Percentiles rank a stretch among this genome's conserved stretches.
These are phyloP conservation scores for Drosophila sordidapex DNA, from an alignment of 2,888 invertebrate species.

Conservation along the genomic window DNA sequence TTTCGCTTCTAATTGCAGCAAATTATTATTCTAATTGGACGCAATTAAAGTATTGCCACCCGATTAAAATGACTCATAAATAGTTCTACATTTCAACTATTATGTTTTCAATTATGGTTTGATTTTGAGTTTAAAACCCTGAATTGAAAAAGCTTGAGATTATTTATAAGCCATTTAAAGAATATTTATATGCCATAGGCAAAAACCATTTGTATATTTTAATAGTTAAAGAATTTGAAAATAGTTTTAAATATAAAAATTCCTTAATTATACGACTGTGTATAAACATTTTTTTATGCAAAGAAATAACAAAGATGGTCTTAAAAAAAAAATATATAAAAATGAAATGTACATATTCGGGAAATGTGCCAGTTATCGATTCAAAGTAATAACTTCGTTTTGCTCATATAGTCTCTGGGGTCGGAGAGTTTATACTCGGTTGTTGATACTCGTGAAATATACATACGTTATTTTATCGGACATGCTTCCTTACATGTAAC, in stretches of 20 bases:
- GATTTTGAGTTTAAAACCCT: background rate
- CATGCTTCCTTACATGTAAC: no score
- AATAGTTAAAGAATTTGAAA: no score
- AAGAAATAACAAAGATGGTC: no score
- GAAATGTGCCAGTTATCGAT: no score
- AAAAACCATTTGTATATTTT: background rate
- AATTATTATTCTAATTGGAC: constrained; percentile 51
- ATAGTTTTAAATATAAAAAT: no score
- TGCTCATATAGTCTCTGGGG: no score
- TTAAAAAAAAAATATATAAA: background rate
- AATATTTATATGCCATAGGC: background rate
- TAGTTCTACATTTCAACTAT: background rate
- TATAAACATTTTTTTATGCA: background rate
- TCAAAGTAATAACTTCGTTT: no score
- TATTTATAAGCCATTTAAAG: background rate
- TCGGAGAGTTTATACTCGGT: no score
- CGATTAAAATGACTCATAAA: background rate
- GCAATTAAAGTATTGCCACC: constrained; percentile 10
- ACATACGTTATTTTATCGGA: no score
- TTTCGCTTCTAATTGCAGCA: constrained; percentile 59
- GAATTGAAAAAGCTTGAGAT: background rate
- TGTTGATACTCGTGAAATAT: no score
- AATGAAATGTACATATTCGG: background rate
- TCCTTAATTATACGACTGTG: background rate
- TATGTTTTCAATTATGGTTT: background rate